phyloP scores from a whole-genome alignment of 2,888 invertebrate genomes.

The Eupithecia subfuscata region DNA sequence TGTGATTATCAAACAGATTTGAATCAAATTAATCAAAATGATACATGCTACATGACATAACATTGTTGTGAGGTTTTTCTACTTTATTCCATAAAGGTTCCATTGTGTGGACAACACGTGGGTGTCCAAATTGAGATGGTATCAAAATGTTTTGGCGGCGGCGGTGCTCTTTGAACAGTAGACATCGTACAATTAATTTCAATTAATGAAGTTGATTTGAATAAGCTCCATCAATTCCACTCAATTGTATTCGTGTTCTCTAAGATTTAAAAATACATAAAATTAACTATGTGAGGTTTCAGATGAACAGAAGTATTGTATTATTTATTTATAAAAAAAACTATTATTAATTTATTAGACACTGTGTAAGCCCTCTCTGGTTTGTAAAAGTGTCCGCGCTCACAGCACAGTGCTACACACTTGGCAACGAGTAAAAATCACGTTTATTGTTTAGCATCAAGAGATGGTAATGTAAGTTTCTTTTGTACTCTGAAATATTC shows the following conservation, averaged over 20 bases:
- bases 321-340: too few relatives aligned
- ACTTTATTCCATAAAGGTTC: slow-evolving; percentile 30
- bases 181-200: slow-evolving; percentile 24
- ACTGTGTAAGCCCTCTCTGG: not conserved
- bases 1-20: slow-evolving; percentile 52
- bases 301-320: too few relatives aligned
- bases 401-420: too few relatives aligned
- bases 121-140: slow-evolving; percentile 73
- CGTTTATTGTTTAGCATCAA: not conserved
- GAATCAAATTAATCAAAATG: slow-evolving; percentile 73
- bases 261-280: not conserved
- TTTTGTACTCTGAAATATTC: not conserved
- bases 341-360: not conserved
- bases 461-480: not conserved
- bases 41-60: slow-evolving; percentile 80
- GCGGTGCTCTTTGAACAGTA: slow-evolving; percentile 64
- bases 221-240: slow-evolving; percentile 1
- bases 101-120: slow-evolving; percentile 51
- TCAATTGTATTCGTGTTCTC: not conserved
- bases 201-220: slow-evolving; percentile 19
- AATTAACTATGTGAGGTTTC: not conserved
- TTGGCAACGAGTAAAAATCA: not conserved
- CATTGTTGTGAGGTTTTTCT: slow-evolving; percentile 68
- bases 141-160: slow-evolving; percentile 65
- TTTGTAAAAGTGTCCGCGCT: not conserved